A percentile compares a stretch with the other conserved stretches of the same genome.
phyloP scores from a whole-genome alignment of 2,888 invertebrate species.

The Thyatira batis region DNA sequence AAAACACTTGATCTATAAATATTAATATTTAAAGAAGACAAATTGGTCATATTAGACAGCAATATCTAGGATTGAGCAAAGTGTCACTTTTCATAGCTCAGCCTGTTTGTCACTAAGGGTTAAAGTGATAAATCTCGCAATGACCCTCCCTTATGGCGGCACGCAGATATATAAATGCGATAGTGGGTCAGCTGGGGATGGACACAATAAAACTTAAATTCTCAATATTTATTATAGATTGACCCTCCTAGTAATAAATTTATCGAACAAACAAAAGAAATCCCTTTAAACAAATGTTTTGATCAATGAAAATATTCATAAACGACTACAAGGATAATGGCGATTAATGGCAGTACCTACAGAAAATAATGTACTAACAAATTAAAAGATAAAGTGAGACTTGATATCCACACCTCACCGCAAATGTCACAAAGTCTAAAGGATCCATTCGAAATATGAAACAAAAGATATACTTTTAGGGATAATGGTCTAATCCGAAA shows the following conservation, averaged over 20 bases:
- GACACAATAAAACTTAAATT: slow-evolving; percentile 61
- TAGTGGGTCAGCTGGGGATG: slow-evolving; percentile 61
- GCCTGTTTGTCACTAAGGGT: slow-evolving; percentile 59
- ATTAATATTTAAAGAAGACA: background rate
- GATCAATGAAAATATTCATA: background rate
- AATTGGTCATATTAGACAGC: slow-evolving; percentile 20
- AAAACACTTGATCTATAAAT: background rate
- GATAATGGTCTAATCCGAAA: slow-evolving; percentile 48
- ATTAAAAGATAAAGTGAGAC: too few relatives aligned
- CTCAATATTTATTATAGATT: slow-evolving; percentile 53
- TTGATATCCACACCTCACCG: too few relatives aligned
- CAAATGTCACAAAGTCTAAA: background rate
- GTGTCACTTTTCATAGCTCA: slow-evolving; percentile 57
- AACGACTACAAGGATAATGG: background rate
- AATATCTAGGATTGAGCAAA: slow-evolving; percentile 43
- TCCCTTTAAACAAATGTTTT: background rate
- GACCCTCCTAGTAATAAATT: slow-evolving; percentile 20
- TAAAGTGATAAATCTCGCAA: slow-evolving; percentile 62
- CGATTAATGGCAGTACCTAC: too few relatives aligned
- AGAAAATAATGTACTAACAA: too few relatives aligned
- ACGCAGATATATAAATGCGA: slow-evolving; percentile 49
- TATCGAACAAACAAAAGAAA: slow-evolving; percentile 1
- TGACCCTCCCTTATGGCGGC: slow-evolving; percentile 62
- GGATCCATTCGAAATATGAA: slow-evolving; percentile 15
- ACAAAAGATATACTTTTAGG: slow-evolving; percentile 26